Percentiles rank a stretch among this genome's conserved stretches.
Conservation (phyloP, 2,888 invertebrate genomes). For the Sphaeridia pumilis region DNA sequence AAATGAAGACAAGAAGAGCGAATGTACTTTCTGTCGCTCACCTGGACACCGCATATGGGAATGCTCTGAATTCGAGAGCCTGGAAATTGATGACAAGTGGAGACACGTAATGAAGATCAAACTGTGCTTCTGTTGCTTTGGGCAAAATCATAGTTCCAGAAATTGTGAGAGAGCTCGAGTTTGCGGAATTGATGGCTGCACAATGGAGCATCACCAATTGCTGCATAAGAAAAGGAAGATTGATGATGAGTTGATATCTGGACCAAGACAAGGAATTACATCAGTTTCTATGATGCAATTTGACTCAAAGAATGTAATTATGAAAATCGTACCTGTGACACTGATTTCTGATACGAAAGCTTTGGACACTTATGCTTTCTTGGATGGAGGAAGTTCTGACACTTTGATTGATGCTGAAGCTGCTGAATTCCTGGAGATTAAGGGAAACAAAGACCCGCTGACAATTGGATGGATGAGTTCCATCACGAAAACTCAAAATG, state of each 20-base stretch:
- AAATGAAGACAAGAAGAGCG: no score
- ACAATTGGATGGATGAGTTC: constrained; percentile 4
- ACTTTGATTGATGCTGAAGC: constrained; percentile 12
- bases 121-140: neutral
- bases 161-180: neutral
- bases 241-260: neutral
- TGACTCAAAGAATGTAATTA: neutral
- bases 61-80: neutral
- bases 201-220: neutral
- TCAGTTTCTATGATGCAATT: no score
- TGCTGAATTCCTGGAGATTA: constrained; percentile 9
- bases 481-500: neutral
- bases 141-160: neutral
- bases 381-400: constrained; percentile 16
- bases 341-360: constrained; percentile 7
- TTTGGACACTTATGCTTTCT: constrained; percentile 10
- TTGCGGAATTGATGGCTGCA: neutral
- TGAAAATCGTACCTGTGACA: constrained; percentile 14
- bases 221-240: neutral
- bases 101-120: neutral
- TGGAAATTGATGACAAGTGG: neutral
- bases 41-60: neutral
- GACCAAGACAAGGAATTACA: neutral
- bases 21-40: neutral
- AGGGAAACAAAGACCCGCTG: constrained; percentile 1